phyloP scores from a whole-genome alignment of 2,113 vertebrate genomes.

The Amphilophus citrinellus region DNA sequence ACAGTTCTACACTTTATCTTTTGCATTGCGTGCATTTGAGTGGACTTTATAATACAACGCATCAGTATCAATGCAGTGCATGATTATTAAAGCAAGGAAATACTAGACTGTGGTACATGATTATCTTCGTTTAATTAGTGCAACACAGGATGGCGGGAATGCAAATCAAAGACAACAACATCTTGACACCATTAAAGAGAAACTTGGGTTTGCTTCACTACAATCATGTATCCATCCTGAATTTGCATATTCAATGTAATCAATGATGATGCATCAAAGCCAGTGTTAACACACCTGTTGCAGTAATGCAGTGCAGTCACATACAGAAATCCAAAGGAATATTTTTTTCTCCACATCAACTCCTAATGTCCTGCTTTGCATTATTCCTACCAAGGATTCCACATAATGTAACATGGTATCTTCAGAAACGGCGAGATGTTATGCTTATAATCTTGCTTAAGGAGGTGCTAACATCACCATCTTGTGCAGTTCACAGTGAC shows the following conservation, averaged over 20 bases:
- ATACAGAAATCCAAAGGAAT: conserved; percentile 34
- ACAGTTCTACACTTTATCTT: not conserved
- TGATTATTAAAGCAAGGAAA: conserved; percentile 40
- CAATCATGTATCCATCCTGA: conserved; percentile 51
- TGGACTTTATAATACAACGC: conserved; percentile 21
- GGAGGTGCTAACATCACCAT: conserved; percentile 64
- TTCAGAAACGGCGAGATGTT: conserved; percentile 29
- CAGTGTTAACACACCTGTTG: conserved; percentile 43
- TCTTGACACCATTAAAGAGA: conserved; percentile 50
- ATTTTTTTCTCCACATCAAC: conserved; percentile 12
- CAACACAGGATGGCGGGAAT: conserved; percentile 46
- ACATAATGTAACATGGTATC: conserved; percentile 1
- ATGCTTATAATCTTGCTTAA: conserved; percentile 46
- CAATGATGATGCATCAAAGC: conserved; percentile 38
- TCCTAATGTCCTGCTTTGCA: conserved; percentile 34
- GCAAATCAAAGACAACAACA: conserved; percentile 62
- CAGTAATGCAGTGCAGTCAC: conserved; percentile 21
- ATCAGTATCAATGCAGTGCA: conserved; percentile 36
- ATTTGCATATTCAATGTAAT: conserved; percentile 75
- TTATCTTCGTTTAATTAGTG: conserved; percentile 52
- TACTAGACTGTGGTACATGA: conserved; percentile 33
- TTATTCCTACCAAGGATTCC: conserved; percentile 27
- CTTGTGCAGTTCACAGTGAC: conserved; percentile 61
- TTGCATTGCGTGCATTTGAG: conserved; percentile 15
- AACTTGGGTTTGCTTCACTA: conserved; percentile 38